Evolutionary conservation across 1,140 invertebrate genomes (phyloP).

Genomic region (Zaprionus lachaisei): DNA sequence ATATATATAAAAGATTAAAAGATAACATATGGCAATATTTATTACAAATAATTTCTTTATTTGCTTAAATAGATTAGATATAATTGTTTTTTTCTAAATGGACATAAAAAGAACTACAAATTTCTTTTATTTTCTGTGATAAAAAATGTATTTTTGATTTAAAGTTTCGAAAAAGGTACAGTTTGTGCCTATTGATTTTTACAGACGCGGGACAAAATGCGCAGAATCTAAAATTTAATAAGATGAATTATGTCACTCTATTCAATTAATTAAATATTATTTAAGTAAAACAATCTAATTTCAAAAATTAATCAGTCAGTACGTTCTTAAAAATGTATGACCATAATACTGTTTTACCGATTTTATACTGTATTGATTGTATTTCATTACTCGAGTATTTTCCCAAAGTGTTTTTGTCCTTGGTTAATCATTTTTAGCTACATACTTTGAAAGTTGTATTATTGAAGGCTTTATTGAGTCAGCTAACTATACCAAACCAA

Average conservation of each 20-base stretch:
- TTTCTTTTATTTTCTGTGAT: neutral
- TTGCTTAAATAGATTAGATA: neutral
- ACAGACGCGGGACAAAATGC: neutral
- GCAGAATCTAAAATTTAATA: slow-evolving; percentile 17
- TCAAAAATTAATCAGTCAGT: neutral
- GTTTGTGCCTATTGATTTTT: slow-evolving; percentile 27
- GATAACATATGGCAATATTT: neutral
- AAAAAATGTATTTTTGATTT: neutral
- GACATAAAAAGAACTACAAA: neutral
- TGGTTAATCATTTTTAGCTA: too few relatives aligned
- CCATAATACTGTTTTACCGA: neutral
- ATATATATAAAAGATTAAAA: neutral
- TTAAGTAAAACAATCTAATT: neutral
- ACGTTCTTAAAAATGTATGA: neutral
- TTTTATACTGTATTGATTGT: too few relatives aligned
- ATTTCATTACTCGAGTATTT: too few relatives aligned
- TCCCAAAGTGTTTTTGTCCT: too few relatives aligned
- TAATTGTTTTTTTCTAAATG: neutral
- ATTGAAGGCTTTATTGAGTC: too few relatives aligned
- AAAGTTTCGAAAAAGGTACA: neutral
- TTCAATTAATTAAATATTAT: neutral
- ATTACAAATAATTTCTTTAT: neutral
- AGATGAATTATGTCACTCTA: slow-evolving; percentile 9
- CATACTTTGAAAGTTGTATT: too few relatives aligned
- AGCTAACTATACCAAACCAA: too few relatives aligned